Percentiles rank a stretch among this genome's conserved stretches.
These are phyloP conservation scores for Margaritifera margaritifera DNA, from an alignment of 2,888 invertebrate genomes.

Conservation along the genomic window DNA sequence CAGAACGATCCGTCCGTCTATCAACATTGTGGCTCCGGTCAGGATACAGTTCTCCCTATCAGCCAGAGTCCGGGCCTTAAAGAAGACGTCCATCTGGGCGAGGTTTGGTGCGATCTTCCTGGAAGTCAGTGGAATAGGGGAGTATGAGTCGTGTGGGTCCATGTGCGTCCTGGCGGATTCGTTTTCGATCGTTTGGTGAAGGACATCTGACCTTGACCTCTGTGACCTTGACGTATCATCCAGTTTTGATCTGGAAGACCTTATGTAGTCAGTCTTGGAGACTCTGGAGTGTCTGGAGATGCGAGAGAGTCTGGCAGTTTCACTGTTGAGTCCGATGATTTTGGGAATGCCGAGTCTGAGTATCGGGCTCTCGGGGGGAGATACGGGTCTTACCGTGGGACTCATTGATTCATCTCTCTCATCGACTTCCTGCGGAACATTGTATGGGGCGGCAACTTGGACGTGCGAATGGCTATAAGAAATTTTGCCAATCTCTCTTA, in stretches of 20 bases:
- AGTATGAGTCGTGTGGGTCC: slow-evolving; percentile 10
- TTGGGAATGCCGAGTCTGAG: slow-evolving; percentile 7
- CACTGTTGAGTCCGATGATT: slow-evolving; percentile 16
- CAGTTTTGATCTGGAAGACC: no score
- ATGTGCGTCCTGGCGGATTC: slow-evolving; percentile 20
- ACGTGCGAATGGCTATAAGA: slow-evolving; percentile 38
- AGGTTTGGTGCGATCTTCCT: slow-evolving; percentile 24
- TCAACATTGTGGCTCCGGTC: slow-evolving; percentile 39
- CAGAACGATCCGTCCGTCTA: slow-evolving; percentile 33
- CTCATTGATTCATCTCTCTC: slow-evolving; percentile 19
- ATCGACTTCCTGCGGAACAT: slow-evolving; percentile 22
- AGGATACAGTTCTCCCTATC: slow-evolving; percentile 45
- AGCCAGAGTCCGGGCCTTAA: slow-evolving; percentile 38
- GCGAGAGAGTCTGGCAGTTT: slow-evolving; percentile 36
- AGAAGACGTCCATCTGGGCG: slow-evolving; percentile 42
- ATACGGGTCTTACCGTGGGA: slow-evolving; percentile 19
- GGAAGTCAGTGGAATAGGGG: slow-evolving; percentile 12
- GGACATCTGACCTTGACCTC: no score
- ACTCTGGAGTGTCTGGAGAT: slow-evolving; percentile 26
- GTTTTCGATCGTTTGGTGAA: no score
- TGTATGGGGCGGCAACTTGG: slow-evolving; percentile 44
- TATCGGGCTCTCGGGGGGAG: slow-evolving; percentile 6
- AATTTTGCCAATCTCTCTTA: slow-evolving; percentile 40
- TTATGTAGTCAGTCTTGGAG: background rate
- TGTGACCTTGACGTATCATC: no score